phyloP scores from a whole-genome alignment of 2,888 invertebrate genomes.

The Cataglyphis altisquamis region DNA sequence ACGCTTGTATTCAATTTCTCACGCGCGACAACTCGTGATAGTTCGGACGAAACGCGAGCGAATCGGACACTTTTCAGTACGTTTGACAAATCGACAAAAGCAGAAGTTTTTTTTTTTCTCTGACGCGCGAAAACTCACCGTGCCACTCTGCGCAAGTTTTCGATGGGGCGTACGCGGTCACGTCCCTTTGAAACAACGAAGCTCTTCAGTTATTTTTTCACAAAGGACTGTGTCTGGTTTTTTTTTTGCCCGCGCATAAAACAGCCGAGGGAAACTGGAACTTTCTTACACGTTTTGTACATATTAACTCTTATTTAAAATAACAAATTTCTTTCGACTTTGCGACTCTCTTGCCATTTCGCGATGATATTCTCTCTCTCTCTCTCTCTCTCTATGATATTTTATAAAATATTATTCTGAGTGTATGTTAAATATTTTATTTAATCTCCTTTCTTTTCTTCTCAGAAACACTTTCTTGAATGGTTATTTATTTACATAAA shows the following conservation, averaged over 20 bases:
- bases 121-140: conserved; percentile 60
- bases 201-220: conserved; percentile 57
- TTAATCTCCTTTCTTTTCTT: not conserved
- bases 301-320: conserved; percentile 14
- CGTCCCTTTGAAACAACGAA: conserved; percentile 37
- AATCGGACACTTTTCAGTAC: conserved; percentile 72
- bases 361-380: not conserved
- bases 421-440: not conserved
- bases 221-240: conserved; percentile 45
- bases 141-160: conserved; percentile 67
- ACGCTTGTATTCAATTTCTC: conserved; percentile 46
- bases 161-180: conserved; percentile 50
- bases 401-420: conserved; percentile 2
- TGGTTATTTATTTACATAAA: not conserved
- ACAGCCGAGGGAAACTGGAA: conserved; percentile 39
- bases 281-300: conserved; percentile 18
- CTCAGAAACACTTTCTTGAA: not conserved
- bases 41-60: conserved; percentile 64
- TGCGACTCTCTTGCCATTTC: not conserved
- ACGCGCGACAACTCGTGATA: conserved; percentile 63
- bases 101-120: conserved; percentile 20
- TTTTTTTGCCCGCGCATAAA: conserved; percentile 32
- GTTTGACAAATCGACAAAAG: conserved; percentile 73
- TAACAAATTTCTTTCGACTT: conserved; percentile 11
- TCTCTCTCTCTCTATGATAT: not conserved